phyloP scores from a whole-genome alignment of 1,140 invertebrate genomes.

The Scaptomyza hsui region DNA sequence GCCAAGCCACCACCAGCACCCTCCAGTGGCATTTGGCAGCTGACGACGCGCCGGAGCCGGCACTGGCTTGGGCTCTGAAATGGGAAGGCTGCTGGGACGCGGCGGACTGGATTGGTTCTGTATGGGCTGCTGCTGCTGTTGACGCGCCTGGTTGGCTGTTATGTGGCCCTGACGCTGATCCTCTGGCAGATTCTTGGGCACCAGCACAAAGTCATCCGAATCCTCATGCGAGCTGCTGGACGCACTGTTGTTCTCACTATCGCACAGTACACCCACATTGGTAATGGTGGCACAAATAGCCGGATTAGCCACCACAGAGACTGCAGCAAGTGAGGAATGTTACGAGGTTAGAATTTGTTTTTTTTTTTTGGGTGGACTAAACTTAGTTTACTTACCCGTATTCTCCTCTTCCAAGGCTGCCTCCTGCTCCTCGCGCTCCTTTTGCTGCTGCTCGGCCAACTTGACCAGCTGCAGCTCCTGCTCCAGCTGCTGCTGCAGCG shows the following conservation, averaged over 20 bases:
- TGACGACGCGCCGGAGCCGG: constrained; percentile 87
- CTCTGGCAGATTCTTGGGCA: constrained; percentile 89
- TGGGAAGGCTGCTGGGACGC: constrained; percentile 88
- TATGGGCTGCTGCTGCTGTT: constrained; percentile 46
- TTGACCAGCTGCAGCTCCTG: constrained; percentile 72
- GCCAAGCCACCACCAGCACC: constrained; percentile 3
- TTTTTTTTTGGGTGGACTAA: too few relatives aligned
- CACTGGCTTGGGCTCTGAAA: constrained; percentile 91
- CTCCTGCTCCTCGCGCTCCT: constrained; percentile 66
- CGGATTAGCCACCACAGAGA: constrained; percentile 80
- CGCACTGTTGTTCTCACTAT: constrained; percentile 84
- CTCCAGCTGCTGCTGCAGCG: constrained; percentile 75
- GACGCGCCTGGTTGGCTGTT: constrained; percentile 18
- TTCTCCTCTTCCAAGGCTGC: constrained; percentile 72
- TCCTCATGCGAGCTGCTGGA: constrained; percentile 88
- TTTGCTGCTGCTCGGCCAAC: constrained; percentile 66
- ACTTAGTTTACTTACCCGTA: constrained; percentile 45
- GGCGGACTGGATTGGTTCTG: constrained; percentile 86
- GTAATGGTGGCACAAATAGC: constrained; percentile 83
- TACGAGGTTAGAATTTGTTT: too few relatives aligned
- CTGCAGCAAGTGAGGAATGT: too few relatives aligned
- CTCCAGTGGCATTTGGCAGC: constrained; percentile 15
- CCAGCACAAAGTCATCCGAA: constrained; percentile 93
- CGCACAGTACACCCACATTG: constrained; percentile 80
- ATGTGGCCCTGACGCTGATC: constrained; percentile 60